These are phyloP conservation scores for Jordanella pulchra DNA, from an alignment of 2,797 vertebrate genomes.

Conservation along the genomic window DNA sequence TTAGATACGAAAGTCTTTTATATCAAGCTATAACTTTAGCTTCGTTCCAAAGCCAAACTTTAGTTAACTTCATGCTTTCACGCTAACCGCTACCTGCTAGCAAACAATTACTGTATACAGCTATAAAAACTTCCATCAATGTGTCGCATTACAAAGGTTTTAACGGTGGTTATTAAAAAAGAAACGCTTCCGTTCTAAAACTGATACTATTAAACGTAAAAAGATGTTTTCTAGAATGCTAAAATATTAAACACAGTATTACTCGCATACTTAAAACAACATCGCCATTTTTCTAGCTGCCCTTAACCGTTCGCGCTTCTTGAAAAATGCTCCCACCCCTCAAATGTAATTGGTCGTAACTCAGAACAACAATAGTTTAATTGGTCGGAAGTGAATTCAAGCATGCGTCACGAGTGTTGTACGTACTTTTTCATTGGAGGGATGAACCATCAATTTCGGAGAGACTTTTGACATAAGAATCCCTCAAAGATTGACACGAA, in stretches of 20 bases:
- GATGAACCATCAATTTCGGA: constrained; percentile 30
- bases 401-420: background rate
- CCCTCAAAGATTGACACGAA: background rate
- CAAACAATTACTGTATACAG: background rate
- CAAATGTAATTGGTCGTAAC: constrained; percentile 47
- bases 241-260: background rate
- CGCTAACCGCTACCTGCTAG: constrained; percentile 9
- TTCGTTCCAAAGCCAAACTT: background rate
- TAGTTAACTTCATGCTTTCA: constrained; percentile 10
- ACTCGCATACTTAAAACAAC: background rate
- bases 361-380: background rate
- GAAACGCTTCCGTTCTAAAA: rapidly evolving
- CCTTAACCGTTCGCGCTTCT: constrained; percentile 81
- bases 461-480: background rate
- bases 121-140: background rate
- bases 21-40: background rate
- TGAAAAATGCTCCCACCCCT: constrained; percentile 31
- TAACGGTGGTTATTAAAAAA: background rate
- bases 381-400: constrained; percentile 35
- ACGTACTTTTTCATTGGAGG: constrained; percentile 41
- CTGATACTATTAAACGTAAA: rapidly evolving
- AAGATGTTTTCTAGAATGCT: background rate
- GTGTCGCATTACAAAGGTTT: background rate
- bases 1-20: background rate
- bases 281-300: constrained; percentile 74